Conservation (phyloP, 2,113 vertebrate genomes). For the Pterophyllum scalare region DNA sequence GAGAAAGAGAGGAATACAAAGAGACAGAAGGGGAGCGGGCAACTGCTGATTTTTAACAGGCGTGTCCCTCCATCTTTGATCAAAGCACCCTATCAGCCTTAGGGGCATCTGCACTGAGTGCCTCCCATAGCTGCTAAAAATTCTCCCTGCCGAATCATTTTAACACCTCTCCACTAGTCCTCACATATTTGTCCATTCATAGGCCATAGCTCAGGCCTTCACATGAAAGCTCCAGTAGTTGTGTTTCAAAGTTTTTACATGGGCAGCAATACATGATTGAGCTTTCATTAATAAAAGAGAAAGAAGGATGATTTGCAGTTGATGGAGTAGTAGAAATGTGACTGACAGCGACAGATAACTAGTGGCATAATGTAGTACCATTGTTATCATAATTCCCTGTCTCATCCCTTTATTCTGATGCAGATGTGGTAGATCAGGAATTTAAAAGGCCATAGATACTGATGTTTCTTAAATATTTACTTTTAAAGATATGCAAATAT, state of each 20-base stretch:
- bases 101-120: slow-evolving; percentile 61
- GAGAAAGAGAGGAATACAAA: slow-evolving; percentile 64
- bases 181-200: slow-evolving; percentile 42
- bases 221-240: slow-evolving; percentile 48
- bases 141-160: slow-evolving; percentile 62
- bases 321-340: neutral
- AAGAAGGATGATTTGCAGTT: slow-evolving; percentile 7
- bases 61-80: slow-evolving; percentile 75
- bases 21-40: slow-evolving; percentile 39
- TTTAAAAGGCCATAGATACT: neutral
- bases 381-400: neutral
- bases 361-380: neutral
- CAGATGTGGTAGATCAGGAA: neutral
- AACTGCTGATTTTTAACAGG: slow-evolving; percentile 69
- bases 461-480: neutral
- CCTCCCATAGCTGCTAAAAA: slow-evolving; percentile 71
- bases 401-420: neutral
- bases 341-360: slow-evolving; percentile 22
- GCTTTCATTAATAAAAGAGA: slow-evolving; percentile 34
- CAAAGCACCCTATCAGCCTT: slow-evolving; percentile 76
- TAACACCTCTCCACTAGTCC: slow-evolving; percentile 40
- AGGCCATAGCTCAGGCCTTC: slow-evolving; percentile 28
- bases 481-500: neutral
- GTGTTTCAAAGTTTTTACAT: slow-evolving; percentile 9
- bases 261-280: neutral